phyloP scores from a whole-genome alignment of 2,113 vertebrate species.

The Shinisaurus crocodilurus region DNA sequence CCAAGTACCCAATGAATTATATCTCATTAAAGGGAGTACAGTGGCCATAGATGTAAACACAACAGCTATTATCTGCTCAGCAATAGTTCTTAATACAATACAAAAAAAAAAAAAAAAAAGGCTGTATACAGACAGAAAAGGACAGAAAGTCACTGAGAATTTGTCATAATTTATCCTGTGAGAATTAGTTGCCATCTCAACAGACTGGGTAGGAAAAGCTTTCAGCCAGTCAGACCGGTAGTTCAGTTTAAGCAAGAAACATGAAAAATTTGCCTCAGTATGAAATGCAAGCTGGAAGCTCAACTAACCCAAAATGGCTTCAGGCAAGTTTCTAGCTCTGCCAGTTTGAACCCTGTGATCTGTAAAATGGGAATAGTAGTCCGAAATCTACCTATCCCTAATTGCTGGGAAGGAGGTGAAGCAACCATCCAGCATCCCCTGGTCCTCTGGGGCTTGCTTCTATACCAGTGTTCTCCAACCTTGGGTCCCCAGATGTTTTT shows the following conservation, averaged over 20 bases:
- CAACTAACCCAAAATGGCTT: neutral
- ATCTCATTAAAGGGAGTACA: constrained; percentile 60
- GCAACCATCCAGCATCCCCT: too few species aligned
- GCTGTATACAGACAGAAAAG: neutral
- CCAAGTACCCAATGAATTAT: constrained; percentile 44
- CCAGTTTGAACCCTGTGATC: neutral
- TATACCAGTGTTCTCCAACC: too few species aligned
- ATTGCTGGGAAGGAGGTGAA: too few species aligned
- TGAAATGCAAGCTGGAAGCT: neutral
- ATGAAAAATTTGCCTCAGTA: neutral
- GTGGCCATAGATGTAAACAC: constrained; percentile 56
- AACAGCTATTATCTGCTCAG: constrained; percentile 1
- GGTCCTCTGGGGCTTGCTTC: too few species aligned
- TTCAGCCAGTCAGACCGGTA: neutral
- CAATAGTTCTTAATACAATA: neutral
- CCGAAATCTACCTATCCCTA: too few species aligned
- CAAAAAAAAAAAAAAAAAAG: too few species aligned
- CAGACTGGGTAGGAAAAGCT: neutral
- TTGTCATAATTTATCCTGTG: constrained; percentile 35
- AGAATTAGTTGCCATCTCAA: constrained; percentile 30
- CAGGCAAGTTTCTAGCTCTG: neutral
- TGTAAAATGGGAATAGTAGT: neutral
- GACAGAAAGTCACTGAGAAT: neutral
- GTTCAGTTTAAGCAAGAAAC: neutral
- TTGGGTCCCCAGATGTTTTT: too few species aligned